phyloP scores from a whole-genome alignment of 2,888 invertebrate species.

The Nebria salina region DNA sequence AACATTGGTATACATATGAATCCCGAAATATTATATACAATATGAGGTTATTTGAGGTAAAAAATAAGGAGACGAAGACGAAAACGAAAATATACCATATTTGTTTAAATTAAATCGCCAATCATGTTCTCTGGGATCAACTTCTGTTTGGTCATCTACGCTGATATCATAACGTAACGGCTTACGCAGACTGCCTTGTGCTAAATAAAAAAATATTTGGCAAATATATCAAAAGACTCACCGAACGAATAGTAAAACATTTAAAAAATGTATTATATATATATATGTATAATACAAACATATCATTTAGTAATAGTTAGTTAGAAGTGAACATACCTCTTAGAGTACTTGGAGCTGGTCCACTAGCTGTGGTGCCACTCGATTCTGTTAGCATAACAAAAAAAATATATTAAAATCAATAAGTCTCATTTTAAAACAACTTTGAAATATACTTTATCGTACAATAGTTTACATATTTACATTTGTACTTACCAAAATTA shows the following conservation, averaged over 20 bases:
- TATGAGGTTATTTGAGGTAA: neutral
- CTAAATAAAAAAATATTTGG: constrained; percentile 52
- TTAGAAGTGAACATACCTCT: constrained; percentile 18
- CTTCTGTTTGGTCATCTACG: constrained; percentile 66
- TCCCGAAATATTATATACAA: neutral
- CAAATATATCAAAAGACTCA: neutral
- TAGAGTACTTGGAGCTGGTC: constrained; percentile 30
- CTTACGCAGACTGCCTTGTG: constrained; percentile 59
- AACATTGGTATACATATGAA: too few relatives aligned
- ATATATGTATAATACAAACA: neutral
- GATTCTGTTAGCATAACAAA: constrained; percentile 22
- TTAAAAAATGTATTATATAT: too few relatives aligned
- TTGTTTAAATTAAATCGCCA: constrained; percentile 65
- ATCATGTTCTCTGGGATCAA: constrained; percentile 66
- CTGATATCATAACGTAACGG: constrained; percentile 66
- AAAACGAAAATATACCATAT: constrained; percentile 51
- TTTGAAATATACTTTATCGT: constrained; percentile 5
- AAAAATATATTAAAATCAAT: constrained; percentile 2
- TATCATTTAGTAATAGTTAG: neutral
- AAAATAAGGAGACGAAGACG: neutral
- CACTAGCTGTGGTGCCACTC: constrained; percentile 33
- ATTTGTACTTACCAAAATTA: constrained; percentile 37
- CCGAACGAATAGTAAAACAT: neutral
- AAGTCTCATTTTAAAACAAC: neutral
- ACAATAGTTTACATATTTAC: constrained; percentile 38